These are phyloP conservation scores for Stictocephala bisonia DNA, from an alignment of 2,888 invertebrate species.

Conservation along the genomic window DNA sequence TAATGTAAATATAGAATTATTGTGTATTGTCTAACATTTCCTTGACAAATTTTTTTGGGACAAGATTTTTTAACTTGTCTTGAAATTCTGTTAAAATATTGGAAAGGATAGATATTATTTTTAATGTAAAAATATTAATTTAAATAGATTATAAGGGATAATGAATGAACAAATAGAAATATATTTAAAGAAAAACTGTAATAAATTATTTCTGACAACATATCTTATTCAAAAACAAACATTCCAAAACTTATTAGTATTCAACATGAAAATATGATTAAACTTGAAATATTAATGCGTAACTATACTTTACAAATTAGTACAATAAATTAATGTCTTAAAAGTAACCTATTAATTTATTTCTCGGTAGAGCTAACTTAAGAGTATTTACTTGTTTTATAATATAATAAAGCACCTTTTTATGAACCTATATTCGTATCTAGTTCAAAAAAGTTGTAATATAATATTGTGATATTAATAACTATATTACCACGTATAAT, in stretches of 20 bases:
- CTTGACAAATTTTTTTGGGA: neutral
- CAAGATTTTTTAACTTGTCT: neutral
- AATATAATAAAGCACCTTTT: slow-evolving; percentile 21
- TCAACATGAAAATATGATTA: too few species aligned
- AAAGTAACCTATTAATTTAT: too few species aligned
- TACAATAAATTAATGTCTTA: too few species aligned
- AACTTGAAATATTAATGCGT: too few species aligned
- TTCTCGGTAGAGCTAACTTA: neutral
- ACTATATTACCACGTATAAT: too few species aligned
- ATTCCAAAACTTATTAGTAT: slow-evolving; percentile 1
- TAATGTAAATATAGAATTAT: too few species aligned
- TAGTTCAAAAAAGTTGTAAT: slow-evolving; percentile 16
- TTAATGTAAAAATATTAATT: neutral
- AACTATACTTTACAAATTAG: too few species aligned
- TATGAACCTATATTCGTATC: neutral
- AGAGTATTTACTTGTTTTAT: neutral
- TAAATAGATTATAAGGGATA: neutral
- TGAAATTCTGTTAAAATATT: neutral
- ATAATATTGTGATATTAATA: neutral
- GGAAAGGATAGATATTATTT: neutral
- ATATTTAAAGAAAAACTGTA: slow-evolving; percentile 6
- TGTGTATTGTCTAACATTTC: neutral
- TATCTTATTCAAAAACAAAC: slow-evolving; percentile 15
- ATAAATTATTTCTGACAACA: neutral
- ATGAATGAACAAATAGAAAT: neutral